Evolutionary conservation across 2,113 vertebrate species (phyloP).

Genomic region (Neotoma lepida): DNA sequence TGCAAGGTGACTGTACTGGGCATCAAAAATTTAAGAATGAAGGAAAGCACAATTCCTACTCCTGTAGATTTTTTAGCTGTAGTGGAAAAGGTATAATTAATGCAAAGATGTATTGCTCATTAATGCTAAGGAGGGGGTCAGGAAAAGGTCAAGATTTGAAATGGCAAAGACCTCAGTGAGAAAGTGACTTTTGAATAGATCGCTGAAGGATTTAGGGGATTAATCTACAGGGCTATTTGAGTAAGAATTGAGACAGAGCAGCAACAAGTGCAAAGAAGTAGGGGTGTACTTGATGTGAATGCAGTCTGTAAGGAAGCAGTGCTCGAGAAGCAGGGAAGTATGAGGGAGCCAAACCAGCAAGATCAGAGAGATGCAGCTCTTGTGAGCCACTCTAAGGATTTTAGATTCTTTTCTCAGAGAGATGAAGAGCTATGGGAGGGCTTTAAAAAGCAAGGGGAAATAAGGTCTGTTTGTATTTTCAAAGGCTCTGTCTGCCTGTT

Average conservation of each 20-base stretch:
- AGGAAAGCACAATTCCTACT: background rate
- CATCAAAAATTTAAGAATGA: background rate
- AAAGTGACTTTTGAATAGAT: constrained; percentile 2
- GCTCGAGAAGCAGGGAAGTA: background rate
- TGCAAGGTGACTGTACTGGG: background rate
- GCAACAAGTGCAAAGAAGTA: background rate
- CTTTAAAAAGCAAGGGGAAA: background rate
- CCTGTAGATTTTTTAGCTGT: background rate
- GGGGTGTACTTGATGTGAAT: background rate
- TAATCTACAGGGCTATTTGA: background rate
- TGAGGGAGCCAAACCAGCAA: background rate
- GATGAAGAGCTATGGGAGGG: background rate
- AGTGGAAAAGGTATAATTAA: background rate
- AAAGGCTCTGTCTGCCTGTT: background rate
- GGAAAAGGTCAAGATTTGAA: background rate
- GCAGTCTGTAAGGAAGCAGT: background rate
- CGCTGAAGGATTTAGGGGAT: background rate
- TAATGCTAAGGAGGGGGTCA: background rate
- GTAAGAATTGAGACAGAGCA: background rate
- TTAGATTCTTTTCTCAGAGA: background rate
- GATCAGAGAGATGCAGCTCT: background rate
- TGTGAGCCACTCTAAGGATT: background rate
- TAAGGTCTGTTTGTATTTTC: constrained; percentile 3
- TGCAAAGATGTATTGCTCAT: background rate
- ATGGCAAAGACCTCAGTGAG: background rate